phyloP scores from a whole-genome alignment of 1,140 invertebrate genomes.

The Glossosoma conforme region DNA sequence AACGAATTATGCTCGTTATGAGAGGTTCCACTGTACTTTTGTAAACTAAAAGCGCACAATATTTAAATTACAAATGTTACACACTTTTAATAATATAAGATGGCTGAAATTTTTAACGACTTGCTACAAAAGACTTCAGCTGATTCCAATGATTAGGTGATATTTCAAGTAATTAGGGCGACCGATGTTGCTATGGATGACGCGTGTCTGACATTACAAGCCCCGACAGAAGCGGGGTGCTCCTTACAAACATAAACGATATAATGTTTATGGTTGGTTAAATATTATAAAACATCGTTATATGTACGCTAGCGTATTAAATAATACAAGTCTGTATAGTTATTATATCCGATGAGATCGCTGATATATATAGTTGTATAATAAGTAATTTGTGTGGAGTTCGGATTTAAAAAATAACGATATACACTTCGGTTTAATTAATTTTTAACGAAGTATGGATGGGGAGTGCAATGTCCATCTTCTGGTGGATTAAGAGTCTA shows the following conservation, averaged over 20 bases:
- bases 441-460: too few species aligned
- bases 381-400: neutral
- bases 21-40: too few species aligned
- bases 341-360: neutral
- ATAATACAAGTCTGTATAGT: neutral
- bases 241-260: too few species aligned
- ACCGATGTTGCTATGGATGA: neutral
- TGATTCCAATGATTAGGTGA: conserved; percentile 29
- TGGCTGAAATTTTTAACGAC: conserved; percentile 6
- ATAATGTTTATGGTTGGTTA: neutral
- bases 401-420: neutral
- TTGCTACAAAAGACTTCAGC: conserved; percentile 20
- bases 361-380: neutral
- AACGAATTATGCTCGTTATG: too few species aligned
- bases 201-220: neutral
- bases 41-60: too few species aligned
- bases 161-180: conserved; percentile 9
- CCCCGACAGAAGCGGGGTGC: neutral
- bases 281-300: neutral
- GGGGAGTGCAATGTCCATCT: too few species aligned
- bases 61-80: too few species aligned
- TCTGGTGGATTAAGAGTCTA: too few species aligned
- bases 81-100: neutral
- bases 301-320: neutral
- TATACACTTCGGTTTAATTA: neutral